Conservation (phyloP, 1,140 invertebrate genomes). For the Proctacanthus coquilletti region DNA sequence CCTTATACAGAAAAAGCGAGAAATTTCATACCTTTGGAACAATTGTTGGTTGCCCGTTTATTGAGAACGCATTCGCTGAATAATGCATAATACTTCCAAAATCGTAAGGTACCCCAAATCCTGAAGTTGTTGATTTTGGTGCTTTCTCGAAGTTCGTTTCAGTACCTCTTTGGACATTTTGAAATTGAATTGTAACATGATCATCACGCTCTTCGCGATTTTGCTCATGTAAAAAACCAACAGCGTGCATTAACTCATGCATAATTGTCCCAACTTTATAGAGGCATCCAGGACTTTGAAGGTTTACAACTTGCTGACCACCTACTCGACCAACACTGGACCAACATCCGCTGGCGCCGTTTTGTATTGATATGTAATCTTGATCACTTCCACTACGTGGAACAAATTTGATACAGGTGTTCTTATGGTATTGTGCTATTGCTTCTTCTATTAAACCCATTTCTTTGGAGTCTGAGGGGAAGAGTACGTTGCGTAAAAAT, state of each 20-base stretch:
- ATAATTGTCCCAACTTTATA: slow-evolving; percentile 53
- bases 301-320: slow-evolving; percentile 27
- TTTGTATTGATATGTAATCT: slow-evolving; percentile 53
- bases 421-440: slow-evolving; percentile 48
- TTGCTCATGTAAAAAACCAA: slow-evolving; percentile 79
- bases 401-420: slow-evolving; percentile 56
- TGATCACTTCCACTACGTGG: slow-evolving; percentile 36
- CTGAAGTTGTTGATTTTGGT: slow-evolving; percentile 33
- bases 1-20: background rate
- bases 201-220: slow-evolving; percentile 62
- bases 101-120: slow-evolving; percentile 53
- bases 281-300: slow-evolving; percentile 44
- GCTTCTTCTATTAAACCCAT: slow-evolving; percentile 39
- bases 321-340: slow-evolving; percentile 55
- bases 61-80: slow-evolving; percentile 50
- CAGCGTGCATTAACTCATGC: slow-evolving; percentile 71
- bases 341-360: slow-evolving; percentile 59
- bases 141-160: slow-evolving; percentile 55
- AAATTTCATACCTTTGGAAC: slow-evolving; percentile 32
- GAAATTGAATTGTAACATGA: slow-evolving; percentile 49
- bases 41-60: slow-evolving; percentile 53
- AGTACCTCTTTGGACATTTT: slow-evolving; percentile 54
- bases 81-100: slow-evolving; percentile 74
- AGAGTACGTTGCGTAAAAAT: slow-evolving; percentile 1
- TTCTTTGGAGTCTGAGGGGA: slow-evolving; percentile 19